Evolutionary conservation across 2,888 invertebrate species (phyloP).

Genomic region (Cryptus viduatorius): DNA sequence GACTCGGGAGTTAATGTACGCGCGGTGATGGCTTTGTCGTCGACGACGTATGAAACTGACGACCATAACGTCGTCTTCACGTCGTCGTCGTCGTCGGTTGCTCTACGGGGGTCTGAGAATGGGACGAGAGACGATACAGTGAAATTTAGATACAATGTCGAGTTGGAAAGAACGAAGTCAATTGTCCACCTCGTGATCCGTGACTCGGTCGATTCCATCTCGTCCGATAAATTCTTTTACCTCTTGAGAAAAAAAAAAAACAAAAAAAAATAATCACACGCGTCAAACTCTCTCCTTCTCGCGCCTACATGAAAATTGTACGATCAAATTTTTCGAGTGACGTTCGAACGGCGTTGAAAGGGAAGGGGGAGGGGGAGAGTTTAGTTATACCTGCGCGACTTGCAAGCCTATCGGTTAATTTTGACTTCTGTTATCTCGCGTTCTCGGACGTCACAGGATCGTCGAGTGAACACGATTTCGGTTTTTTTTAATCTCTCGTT

Average conservation of each 20-base stretch:
- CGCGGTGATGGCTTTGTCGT: background rate
- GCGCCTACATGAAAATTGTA: slow-evolving; percentile 1
- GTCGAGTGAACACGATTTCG: no score
- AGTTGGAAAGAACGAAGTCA: slow-evolving; percentile 28
- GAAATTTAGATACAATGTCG: background rate
- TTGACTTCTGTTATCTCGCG: background rate
- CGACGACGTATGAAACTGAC: slow-evolving; percentile 13
- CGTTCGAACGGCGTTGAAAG: background rate
- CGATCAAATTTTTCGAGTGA: slow-evolving; percentile 10
- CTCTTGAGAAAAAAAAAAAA: slow-evolving; percentile 6
- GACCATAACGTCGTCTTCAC: background rate
- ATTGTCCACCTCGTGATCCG: slow-evolving; percentile 50
- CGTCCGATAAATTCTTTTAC: background rate
- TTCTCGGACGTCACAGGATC: background rate
- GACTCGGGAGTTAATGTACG: slow-evolving; percentile 1
- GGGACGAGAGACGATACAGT: slow-evolving; percentile 12
- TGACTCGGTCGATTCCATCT: background rate
- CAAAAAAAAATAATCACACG: no score
- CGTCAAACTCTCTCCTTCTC: background rate
- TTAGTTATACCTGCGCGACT: background rate
- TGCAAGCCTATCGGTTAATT: background rate
- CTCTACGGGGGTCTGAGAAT: slow-evolving; percentile 45
- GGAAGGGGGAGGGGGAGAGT: background rate
- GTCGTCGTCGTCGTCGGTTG: slow-evolving; percentile 17
- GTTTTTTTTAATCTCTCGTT: no score